Evolutionary conservation across 92 coral and sea anemone genomes (phyloP).

Genomic region (Anthopleura xanthogrammica): DNA sequence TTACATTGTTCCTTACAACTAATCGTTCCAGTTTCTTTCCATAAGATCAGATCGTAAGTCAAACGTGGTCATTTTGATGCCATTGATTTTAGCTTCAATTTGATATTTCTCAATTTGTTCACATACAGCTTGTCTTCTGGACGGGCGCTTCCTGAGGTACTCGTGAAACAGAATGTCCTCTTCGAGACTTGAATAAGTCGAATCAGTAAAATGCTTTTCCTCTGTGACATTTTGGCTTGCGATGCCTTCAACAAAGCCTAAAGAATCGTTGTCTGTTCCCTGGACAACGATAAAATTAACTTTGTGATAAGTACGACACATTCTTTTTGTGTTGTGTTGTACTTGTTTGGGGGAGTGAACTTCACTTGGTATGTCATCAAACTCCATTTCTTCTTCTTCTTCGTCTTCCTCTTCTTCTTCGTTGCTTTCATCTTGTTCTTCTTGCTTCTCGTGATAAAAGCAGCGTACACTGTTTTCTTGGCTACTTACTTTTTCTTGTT

Average conservation of each 20-base stretch:
- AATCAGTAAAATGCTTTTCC: not conserved
- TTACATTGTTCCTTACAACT: not conserved
- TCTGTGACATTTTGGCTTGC: not conserved
- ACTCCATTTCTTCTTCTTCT: not conserved
- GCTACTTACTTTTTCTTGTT: not conserved
- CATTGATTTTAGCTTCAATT: not conserved
- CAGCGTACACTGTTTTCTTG: too few species aligned
- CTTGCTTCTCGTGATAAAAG: too few species aligned
- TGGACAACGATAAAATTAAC: not conserved
- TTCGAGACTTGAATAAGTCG: not conserved
- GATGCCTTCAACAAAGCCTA: not conserved
- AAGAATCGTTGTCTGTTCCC: not conserved
- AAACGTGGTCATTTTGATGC: not conserved
- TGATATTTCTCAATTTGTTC: not conserved
- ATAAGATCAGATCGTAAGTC: not conserved
- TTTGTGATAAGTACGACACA: not conserved
- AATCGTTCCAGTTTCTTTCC: not conserved
- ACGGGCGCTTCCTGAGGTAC: not conserved
- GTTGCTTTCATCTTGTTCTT: not conserved
- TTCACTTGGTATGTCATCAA: not conserved
- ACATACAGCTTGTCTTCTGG: not conserved
- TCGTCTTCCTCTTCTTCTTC: not conserved
- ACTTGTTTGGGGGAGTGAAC: too few species aligned
- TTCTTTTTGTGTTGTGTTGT: not conserved
- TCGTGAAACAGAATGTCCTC: slow-evolving; percentile 8